Conservation (phyloP, 2,113 vertebrate genomes). For the Prinia subflava region DNA sequence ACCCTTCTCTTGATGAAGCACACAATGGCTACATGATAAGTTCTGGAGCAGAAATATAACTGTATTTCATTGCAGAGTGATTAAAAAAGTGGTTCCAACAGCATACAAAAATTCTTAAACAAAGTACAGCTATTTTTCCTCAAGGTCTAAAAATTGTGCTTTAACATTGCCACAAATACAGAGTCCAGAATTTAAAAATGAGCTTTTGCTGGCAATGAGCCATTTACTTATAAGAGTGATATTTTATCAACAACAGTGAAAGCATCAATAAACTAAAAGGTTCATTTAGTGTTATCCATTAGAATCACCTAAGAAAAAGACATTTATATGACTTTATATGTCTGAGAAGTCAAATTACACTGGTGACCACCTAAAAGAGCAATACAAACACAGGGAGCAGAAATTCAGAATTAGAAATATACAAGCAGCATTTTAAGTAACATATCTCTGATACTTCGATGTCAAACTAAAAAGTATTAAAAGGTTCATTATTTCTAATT, state of each 20-base stretch:
- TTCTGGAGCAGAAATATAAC: not conserved
- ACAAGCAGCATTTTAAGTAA: not conserved
- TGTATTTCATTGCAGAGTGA: not conserved
- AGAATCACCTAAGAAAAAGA: not conserved
- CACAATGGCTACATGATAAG: not conserved
- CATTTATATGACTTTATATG: not conserved
- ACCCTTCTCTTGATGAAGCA: not conserved
- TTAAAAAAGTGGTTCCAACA: not conserved
- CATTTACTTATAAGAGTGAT: not conserved
- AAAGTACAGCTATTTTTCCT: not conserved
- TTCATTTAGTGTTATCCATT: not conserved
- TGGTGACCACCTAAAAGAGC: not conserved
- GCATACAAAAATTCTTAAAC: not conserved
- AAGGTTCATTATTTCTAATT: not conserved
- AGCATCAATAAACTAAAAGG: not conserved
- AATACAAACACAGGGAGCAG: not conserved
- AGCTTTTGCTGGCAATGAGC: not conserved
- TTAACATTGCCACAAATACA: not conserved
- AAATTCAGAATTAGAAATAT: not conserved
- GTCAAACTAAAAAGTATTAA: not conserved
- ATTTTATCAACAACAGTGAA: not conserved
- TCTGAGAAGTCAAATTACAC: not conserved
- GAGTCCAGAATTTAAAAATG: not conserved
- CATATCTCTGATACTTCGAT: not conserved
- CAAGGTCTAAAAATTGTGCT: not conserved